Base-by-base conservation (phyloP, 2,797 vertebrate species). In the Thunnus albacares region DNA sequence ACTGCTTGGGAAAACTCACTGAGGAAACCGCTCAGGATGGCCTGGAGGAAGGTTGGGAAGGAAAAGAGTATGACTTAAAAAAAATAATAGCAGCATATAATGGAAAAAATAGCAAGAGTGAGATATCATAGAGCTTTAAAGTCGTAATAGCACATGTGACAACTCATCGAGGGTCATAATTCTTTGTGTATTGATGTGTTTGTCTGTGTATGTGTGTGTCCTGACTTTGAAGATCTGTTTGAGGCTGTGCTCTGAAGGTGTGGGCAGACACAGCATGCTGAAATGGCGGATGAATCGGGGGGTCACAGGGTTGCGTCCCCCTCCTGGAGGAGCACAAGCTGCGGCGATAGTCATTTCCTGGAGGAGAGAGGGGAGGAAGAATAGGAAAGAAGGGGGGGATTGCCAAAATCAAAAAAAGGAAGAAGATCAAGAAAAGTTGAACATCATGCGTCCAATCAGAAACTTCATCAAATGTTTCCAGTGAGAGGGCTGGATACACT, bases 221-320 rank as follows among this genome's bases (percentile, higher is more conserved):
- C 77, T 94, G 73, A 97, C 96, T 93, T 96, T 95, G 90, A 98
- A 97, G 87, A 97, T 98, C 59, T 96, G 96, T 78, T 97, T 97
- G 70, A 97, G 95, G 86, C 95, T 96, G 67, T 96, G 94, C 52
- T 97, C 96, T 0, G 96, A 97, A 10, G 96, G 96, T 11, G 90
- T 95, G 6, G 97, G 96, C 62, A 97, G 94, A 83, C 96, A 97
- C 56, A 97, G 85, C 94, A 96, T 96, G 86, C 95, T 96, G 93
- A 98, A 97, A 85, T 96, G 95, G 45, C 96, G 94, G 63, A 97
- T 94, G 78, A 98, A 97, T 81, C 96, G 95, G 1, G 96, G 95
- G 14, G 95, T 97, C 83, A 97, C 95, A 0, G 96, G 96, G 92
- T 97, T 97, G 15, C 96, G 96, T 22, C 96, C 97, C 6, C 97